Percentiles rank a stretch among this genome's conserved stretches.
Conservation (phyloP, 2,888 invertebrate genomes). For the Tinea trinotella region DNA sequence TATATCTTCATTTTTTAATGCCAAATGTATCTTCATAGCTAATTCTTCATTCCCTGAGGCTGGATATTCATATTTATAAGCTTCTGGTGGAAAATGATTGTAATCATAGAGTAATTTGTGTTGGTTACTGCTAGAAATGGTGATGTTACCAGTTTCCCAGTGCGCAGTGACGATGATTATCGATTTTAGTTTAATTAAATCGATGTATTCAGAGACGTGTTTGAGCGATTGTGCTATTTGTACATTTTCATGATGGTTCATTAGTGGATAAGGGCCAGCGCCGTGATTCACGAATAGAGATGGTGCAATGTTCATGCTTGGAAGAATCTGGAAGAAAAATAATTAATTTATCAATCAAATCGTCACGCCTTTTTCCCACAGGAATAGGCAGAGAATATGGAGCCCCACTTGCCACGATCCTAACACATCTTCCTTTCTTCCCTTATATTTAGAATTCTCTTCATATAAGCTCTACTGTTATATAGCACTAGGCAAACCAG, state of each 20-base stretch:
- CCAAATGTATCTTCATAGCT: slow-evolving; percentile 33
- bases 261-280: slow-evolving; percentile 36
- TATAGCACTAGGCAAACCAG: no score
- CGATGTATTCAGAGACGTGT: slow-evolving; percentile 30
- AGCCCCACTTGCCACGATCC: no score
- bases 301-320: no score
- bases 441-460: no score
- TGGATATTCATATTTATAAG: slow-evolving; percentile 34
- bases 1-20: slow-evolving; percentile 32
- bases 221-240: slow-evolving; percentile 30
- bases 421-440: no score
- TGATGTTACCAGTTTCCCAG: slow-evolving; percentile 34
- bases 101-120: slow-evolving; percentile 38
- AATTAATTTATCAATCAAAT: no score
- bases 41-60: slow-evolving; percentile 33
- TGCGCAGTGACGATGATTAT: slow-evolving; percentile 39
- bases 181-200: slow-evolving; percentile 31
- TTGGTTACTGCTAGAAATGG: slow-evolving; percentile 32
- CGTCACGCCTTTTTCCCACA: no score
- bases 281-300: slow-evolving; percentile 42
- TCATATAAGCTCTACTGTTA: no score
- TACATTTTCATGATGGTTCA: slow-evolving; percentile 32
- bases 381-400: no score
- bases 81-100: slow-evolving; percentile 36
- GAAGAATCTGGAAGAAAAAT: no score